Evolutionary conservation across 2,888 invertebrate genomes (phyloP), one percentile per base, ranked within the genome.

Genomic region (Euproctis similis): DNA sequence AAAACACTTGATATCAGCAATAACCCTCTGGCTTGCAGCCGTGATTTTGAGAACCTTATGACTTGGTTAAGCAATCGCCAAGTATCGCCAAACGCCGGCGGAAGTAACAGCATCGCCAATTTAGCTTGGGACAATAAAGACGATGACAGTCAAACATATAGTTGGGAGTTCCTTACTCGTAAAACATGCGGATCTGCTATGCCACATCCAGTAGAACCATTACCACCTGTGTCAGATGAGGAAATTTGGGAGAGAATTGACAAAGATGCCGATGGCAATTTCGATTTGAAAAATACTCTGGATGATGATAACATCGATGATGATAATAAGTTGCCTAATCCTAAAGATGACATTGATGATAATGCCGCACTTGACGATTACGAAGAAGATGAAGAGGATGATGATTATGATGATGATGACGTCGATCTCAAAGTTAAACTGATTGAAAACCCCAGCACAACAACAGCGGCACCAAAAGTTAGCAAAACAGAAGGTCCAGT

Each of bases 11-110:
- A 90, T 52, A 74, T 91, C 18, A 84, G 86, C 34, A 82, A 87
- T 43, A 92, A 92, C 68, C 89, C 89, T 1, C 70, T 94, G 18
- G 85, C 87, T 22, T 93, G 93, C 63, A 88, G 88, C 42, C 80
- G 86, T 13, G 89, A 90, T 25, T 89, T 93, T 54, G 88, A 88
- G 44, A 81, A 87, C 29, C 86, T 92, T 18, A 87, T 93, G 59
- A 80, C 86, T 26, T 90, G 88, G 87, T 70, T 91, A 30, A 87
- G 80, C 41, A 77, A 82, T 18, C 84, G 85, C 28, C 86, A 87
- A 40, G 87, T 90, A 1, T 82, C 84, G 2, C 87, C 88, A 3
- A 85, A 80, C 34, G 80, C 65, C 1, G 66, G 73, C 26, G 67
- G 66, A 2, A 74, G 62, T 37, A 69, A 57, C 2, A 75, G 59